These are phyloP conservation scores for Hassar affinis DNA, from an alignment of 2,113 vertebrate species.

Conservation along the genomic window DNA sequence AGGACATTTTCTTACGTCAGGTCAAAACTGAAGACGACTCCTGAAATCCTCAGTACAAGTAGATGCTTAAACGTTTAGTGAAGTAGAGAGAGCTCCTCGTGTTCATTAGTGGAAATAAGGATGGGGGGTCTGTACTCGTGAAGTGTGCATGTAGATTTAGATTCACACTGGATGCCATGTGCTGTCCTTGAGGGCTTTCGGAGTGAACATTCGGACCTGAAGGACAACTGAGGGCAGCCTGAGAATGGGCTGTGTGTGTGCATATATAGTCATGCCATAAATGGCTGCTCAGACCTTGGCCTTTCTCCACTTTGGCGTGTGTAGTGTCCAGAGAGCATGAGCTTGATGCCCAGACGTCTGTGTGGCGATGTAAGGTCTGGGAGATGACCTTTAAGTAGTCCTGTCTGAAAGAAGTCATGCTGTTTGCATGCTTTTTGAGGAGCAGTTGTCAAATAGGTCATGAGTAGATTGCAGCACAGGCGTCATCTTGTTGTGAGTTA, in stretches of 20 bases:
- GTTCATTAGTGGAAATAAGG: not conserved
- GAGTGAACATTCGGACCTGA: not conserved
- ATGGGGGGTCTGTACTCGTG: not conserved
- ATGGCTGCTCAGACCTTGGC: not conserved
- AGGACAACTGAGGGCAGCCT: not conserved
- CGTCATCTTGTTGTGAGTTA: not conserved
- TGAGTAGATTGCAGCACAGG: not conserved
- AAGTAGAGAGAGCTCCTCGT: not conserved
- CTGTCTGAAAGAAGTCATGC: not conserved
- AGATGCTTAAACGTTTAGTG: not conserved
- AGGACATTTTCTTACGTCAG: slow-evolving; percentile 44
- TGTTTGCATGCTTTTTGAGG: slow-evolving; percentile 18
- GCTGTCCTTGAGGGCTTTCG: not conserved
- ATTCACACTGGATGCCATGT: slow-evolving; percentile 27
- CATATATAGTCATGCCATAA: slow-evolving; percentile 11
- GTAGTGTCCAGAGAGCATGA: not conserved
- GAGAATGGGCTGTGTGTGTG: not conserved
- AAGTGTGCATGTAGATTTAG: slow-evolving; percentile 10
- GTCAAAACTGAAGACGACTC: slow-evolving; percentile 70
- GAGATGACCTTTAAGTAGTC: not conserved
- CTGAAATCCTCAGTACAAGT: slow-evolving; percentile 46
- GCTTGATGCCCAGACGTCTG: not conserved
- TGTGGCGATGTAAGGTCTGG: not conserved
- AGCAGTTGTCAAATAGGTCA: not conserved
- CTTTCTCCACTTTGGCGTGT: not conserved